Base-by-base conservation (phyloP, 2,797 vertebrate species). In the Euphonia xanthogaster region DNA sequence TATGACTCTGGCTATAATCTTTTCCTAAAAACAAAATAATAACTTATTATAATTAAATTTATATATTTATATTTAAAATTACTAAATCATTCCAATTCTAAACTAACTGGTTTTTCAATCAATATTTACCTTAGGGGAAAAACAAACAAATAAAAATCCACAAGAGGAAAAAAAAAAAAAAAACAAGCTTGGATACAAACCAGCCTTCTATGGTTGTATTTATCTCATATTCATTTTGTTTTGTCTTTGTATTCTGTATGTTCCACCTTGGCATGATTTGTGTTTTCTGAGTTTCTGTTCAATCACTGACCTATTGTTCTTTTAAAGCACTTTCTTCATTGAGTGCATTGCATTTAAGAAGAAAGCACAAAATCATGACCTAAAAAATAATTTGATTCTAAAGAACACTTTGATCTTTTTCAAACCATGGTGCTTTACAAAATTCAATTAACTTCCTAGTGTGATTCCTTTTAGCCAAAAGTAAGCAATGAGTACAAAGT, bases 381-480 rank as follows among this genome's bases (percentile, higher is more conserved):
- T 72, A 72, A 87, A 78, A 73, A 73, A n/a, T 8, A 73, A 65
- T 10, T 73, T 91, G 31, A 35, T 89, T 91, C 47, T 86, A 55
- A 88, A 88, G 70, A 84, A 70, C 58, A 78, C 58, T 89, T 89
- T 78, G 70, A 74, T 93, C 40, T 91, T 71, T 88, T 86, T 58
- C 25, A 74, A 80, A 82, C 81, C 50, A n/a, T 44, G 35, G 19
- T 80, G 53, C 68, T 95, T 94, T 89, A 58, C 61, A 86, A 81
- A 95, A 90, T 86, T 78, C 81, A 91, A 42, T 96, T 95, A 93
- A 77, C 76, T 95, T 92, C 58, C 82, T 86, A 58, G 89, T 92
- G 47, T 80, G 85, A 85, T 77, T 78, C 61, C 91, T 89, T 96
- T 92, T 74, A 96, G 72, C 42, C 30, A 55, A 90, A 90, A 94